Evolutionary conservation across 2,888 invertebrate genomes (phyloP), one percentile per base, ranked within the genome.

Genomic region (Galerucella nymphaeae): DNA sequence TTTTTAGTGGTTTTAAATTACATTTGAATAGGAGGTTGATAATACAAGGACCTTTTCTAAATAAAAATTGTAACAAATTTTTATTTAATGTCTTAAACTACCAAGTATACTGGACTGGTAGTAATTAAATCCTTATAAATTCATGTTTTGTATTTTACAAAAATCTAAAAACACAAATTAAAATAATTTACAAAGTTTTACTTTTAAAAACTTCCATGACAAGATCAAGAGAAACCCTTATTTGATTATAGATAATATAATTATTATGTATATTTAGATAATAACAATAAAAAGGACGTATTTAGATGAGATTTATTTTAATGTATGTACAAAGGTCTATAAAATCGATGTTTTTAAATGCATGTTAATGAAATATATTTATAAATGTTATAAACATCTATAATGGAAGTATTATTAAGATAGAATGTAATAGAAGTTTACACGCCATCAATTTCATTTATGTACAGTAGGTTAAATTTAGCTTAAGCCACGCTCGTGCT

Each of bases 241-340:
- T 53, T 53, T 16, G 10, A 16, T 53, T 10, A 9, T 8, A 18
- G 45, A 45, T 0, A 53, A 16, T 10, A n/a, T 50, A 50, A 50
- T 53, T 53, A 18, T 53, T 58, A 23, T 30, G 14, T 58, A 58
- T 58, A 58, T 58, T 58, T 14, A 30, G 14, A 58, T 58, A 30
- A 58, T 30, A 58, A 30, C 6, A 58, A 58, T 30, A 58, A 58
- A 58, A 30, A 23, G 13, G 2, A 53, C 6, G 30, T 58, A 58
- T 58, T 23, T 58, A n/a, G 23, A 58, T 58, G n/a, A 58, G 30
- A 58, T 58, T 58, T 58, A 23, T 30, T 58, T 30, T 58, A n/a
- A 30, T 53, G 13, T 30, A 30, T 53, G 13, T 30, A 58, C 23
- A 58, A n/a, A 58, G 13, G 9, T 58, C 58, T 30, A 30, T 58